These are phyloP conservation scores for Galaxea fascicularis DNA, from an alignment of 92 coral and sea anemone species.

Conservation along the genomic window DNA sequence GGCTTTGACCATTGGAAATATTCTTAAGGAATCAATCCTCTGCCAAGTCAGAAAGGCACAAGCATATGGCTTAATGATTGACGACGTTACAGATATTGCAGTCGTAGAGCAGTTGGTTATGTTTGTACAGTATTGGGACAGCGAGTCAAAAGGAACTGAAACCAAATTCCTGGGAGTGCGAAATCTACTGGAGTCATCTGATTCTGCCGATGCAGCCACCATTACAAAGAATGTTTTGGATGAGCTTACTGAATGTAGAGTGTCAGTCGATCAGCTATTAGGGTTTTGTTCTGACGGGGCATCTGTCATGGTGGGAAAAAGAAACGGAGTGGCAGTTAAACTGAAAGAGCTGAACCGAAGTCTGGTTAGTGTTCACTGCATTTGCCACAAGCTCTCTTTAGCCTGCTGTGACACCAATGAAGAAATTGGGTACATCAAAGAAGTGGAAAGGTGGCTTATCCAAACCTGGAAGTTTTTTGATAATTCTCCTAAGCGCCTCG, in stretches of 20 bases:
- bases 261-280: constrained; percentile 24
- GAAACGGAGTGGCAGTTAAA: constrained; percentile 41
- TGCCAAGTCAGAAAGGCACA: constrained; percentile 15
- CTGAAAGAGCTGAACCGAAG: constrained; percentile 16
- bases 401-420: constrained; percentile 45
- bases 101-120: constrained; percentile 35
- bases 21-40: constrained; percentile 32
- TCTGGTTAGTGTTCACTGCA: constrained; percentile 28
- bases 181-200: constrained; percentile 36
- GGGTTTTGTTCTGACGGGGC: constrained; percentile 19
- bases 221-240: constrained; percentile 34
- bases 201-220: constrained; percentile 46
- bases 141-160: neutral
- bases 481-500: constrained; percentile 50
- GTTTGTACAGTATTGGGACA: constrained; percentile 45
- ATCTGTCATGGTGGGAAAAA: constrained; percentile 33
- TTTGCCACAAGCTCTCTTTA: constrained; percentile 50
- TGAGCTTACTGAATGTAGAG: constrained; percentile 36
- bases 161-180: constrained; percentile 13
- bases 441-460: constrained; percentile 52
- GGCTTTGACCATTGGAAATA: constrained; percentile 49
- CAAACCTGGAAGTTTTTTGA: constrained; percentile 51
- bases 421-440: constrained; percentile 39
- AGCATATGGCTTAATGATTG: constrained; percentile 39
- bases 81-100: constrained; percentile 38